Evolutionary conservation across 35 echinoderm and acorn worm genomes (phyloP).

Genomic region (Heliocidaris erythrogramma): DNA sequence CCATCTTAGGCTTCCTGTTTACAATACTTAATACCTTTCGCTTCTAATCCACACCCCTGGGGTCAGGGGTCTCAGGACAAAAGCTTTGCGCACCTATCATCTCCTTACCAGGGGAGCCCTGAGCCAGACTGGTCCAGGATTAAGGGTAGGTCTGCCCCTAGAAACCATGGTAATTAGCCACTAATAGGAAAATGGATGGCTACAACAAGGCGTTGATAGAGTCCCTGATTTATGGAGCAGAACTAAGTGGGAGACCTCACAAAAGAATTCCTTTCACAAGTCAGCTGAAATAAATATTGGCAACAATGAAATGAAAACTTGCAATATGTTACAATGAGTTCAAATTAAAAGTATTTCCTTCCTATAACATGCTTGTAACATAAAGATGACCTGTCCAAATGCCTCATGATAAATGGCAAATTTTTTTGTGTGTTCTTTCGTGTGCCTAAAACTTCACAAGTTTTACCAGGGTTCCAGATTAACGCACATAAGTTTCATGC

Average conservation of each 20-base stretch:
- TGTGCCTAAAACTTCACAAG: too few species aligned
- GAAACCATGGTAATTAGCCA: slow-evolving; percentile 3
- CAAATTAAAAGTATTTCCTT: background rate
- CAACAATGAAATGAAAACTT: background rate
- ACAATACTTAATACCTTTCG: background rate
- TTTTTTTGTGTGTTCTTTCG: background rate
- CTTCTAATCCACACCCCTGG: background rate
- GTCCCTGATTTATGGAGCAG: background rate
- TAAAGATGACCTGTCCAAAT: background rate
- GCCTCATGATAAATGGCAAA: background rate
- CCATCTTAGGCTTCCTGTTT: background rate
- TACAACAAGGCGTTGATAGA: background rate
- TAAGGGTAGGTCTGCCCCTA: background rate
- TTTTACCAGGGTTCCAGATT: too few species aligned
- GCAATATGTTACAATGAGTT: background rate
- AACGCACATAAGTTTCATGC: too few species aligned
- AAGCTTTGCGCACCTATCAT: background rate
- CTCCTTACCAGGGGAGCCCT: background rate
- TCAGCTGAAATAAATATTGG: background rate
- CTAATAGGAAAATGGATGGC: background rate
- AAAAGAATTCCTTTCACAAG: background rate
- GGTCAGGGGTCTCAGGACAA: background rate
- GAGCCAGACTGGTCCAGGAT: background rate
- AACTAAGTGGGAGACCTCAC: background rate
- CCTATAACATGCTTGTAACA: background rate